Conservation (phyloP, 2,888 invertebrate genomes). For the Saturnia japonica region DNA sequence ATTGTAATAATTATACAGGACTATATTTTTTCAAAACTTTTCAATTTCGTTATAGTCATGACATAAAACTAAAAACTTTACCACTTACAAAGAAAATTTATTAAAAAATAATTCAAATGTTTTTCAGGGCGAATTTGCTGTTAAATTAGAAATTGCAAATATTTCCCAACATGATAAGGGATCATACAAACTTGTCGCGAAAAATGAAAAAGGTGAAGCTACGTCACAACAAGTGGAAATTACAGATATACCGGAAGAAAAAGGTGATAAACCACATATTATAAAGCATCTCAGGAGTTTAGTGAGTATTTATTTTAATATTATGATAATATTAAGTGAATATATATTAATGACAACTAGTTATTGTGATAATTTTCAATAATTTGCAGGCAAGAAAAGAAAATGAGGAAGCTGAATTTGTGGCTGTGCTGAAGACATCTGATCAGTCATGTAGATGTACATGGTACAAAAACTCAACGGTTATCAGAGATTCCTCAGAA, state of each 20-base stretch:
- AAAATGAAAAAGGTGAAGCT: conserved; percentile 96
- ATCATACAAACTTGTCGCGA: conserved; percentile 93
- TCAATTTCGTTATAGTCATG: not conserved
- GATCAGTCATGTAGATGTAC: conserved; percentile 91
- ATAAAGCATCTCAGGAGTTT: conserved; percentile 88
- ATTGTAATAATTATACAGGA: not conserved
- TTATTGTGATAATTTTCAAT: conserved; percentile 10
- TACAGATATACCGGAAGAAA: conserved; percentile 90
- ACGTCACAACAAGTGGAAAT: conserved; percentile 94
- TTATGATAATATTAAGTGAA: not conserved
- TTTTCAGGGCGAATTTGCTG: conserved; percentile 91
- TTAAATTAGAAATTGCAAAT: conserved; percentile 94
- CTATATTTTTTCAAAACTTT: not conserved
- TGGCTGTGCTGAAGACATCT: conserved; percentile 86
- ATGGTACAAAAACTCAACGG: conserved; percentile 92
- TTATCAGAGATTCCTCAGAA: conserved; percentile 89
- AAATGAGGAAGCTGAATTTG: conserved; percentile 88
- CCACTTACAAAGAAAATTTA: not conserved
- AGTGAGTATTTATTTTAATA: conserved; percentile 74
- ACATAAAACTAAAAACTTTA: not conserved
- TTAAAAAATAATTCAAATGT: not conserved
- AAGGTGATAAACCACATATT: conserved; percentile 91
- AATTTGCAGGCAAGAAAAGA: conserved; percentile 69
- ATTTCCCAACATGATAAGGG: conserved; percentile 92
- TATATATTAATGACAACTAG: conserved; percentile 1